A percentile compares a stretch with the other conserved stretches of the same genome.
Evolutionary conservation across 2,888 invertebrate species (phyloP).

Genomic region (Microplitis deprimator): DNA sequence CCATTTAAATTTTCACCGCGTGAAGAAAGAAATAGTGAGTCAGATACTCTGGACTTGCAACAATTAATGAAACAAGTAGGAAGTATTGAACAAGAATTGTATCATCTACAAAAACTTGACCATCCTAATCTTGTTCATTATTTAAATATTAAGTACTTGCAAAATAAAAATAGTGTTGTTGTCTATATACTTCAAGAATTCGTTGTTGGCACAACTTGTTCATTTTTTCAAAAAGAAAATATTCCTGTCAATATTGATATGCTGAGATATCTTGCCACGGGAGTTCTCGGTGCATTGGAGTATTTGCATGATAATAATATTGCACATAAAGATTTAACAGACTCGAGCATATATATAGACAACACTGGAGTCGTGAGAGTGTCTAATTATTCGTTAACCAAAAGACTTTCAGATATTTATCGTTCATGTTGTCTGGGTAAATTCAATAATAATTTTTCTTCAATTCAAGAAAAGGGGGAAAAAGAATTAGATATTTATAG

Average conservation of each 20-base stretch:
- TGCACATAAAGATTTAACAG: slow-evolving; percentile 86
- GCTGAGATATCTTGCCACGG: slow-evolving; percentile 79
- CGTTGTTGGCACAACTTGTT: slow-evolving; percentile 72
- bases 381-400: slow-evolving; percentile 81
- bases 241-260: slow-evolving; percentile 74
- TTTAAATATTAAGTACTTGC: slow-evolving; percentile 78
- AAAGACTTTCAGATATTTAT: slow-evolving; percentile 76
- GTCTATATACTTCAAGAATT: slow-evolving; percentile 83
- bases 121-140: slow-evolving; percentile 84
- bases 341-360: slow-evolving; percentile 82
- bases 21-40: slow-evolving; percentile 44
- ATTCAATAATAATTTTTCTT: slow-evolving; percentile 65
- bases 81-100: slow-evolving; percentile 85
- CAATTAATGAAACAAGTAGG: slow-evolving; percentile 75
- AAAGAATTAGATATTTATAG: slow-evolving; percentile 84
- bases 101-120: slow-evolving; percentile 79
- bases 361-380: slow-evolving; percentile 76
- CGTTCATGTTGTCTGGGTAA: slow-evolving; percentile 64
- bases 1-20: slow-evolving; percentile 70
- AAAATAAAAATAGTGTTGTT: slow-evolving; percentile 77
- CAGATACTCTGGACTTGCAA: slow-evolving; percentile 57
- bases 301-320: slow-evolving; percentile 87
- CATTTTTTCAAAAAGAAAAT: slow-evolving; percentile 73
- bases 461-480: slow-evolving; percentile 71
- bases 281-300: slow-evolving; percentile 82